These are phyloP conservation scores for Neria commutata DNA, from an alignment of 2,888 invertebrate genomes.

Conservation along the genomic window DNA sequence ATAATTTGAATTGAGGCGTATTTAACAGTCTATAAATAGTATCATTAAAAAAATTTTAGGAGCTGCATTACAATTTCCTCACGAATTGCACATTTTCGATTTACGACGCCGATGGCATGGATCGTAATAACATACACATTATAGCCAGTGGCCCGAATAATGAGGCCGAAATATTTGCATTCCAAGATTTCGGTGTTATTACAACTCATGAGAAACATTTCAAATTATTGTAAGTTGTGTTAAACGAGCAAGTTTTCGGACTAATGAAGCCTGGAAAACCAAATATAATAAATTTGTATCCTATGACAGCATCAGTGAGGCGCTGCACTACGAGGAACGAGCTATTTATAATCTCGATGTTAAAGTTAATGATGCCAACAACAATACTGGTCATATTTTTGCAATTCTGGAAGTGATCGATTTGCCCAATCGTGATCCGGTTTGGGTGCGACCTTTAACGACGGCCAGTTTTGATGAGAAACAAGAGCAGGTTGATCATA, in stretches of 20 bases:
- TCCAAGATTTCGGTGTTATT: slow-evolving; percentile 49
- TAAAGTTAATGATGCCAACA: slow-evolving; percentile 64
- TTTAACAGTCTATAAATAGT: not conserved
- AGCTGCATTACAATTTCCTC: slow-evolving; percentile 43
- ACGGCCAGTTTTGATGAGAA: slow-evolving; percentile 68
- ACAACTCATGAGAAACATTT: slow-evolving; percentile 45
- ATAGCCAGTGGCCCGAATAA: slow-evolving; percentile 59
- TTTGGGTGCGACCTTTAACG: slow-evolving; percentile 67
- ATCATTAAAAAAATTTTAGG: slow-evolving; percentile 46
- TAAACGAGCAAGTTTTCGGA: not conserved
- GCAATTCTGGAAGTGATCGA: slow-evolving; percentile 67
- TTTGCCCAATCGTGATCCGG: slow-evolving; percentile 66
- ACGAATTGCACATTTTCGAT: slow-evolving; percentile 52
- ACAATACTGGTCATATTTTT: slow-evolving; percentile 51
- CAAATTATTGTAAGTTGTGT: slow-evolving; percentile 60
- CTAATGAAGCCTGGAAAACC: not conserved
- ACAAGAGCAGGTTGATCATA: slow-evolving; percentile 42
- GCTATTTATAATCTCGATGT: slow-evolving; percentile 66
- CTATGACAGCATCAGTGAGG: slow-evolving; percentile 29
- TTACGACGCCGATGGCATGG: slow-evolving; percentile 42
- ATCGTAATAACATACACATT: slow-evolving; percentile 61
- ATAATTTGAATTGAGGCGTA: not conserved
- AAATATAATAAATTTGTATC: not conserved
- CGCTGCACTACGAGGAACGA: slow-evolving; percentile 63
- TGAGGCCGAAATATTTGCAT: slow-evolving; percentile 60